These are phyloP conservation scores for Turritopsis rubra DNA, from an alignment of 30 jellyfish, hydroid and myxozoan species.

Conservation along the genomic window DNA sequence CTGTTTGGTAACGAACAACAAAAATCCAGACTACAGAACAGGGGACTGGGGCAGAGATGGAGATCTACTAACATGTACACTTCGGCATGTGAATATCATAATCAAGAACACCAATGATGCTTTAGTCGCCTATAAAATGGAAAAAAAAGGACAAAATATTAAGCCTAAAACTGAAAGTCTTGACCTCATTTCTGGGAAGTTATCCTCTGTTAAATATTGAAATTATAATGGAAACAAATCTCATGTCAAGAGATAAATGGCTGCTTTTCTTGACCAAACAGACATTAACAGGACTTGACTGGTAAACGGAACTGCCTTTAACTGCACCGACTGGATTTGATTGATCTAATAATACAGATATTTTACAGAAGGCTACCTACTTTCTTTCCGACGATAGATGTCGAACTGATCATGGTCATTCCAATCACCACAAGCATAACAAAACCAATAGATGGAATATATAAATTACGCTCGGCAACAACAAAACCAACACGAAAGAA, in stretches of 20 bases:
- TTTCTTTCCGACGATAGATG: neutral
- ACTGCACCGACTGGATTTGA: too few relatives aligned
- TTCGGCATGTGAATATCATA: conserved; percentile 15
- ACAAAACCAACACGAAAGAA: conserved; percentile 96
- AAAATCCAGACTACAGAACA: too few relatives aligned
- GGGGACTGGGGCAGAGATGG: too few relatives aligned
- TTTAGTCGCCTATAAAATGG: conserved; percentile 15
- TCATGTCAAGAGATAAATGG: too few relatives aligned
- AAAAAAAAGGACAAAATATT: neutral
- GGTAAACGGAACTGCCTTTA: too few relatives aligned
- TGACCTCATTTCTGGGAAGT: neutral
- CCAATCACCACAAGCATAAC: conserved; percentile 48
- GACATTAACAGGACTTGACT: too few relatives aligned
- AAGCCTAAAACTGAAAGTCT: neutral
- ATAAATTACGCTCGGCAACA: conserved; percentile 80
- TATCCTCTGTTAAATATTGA: too few relatives aligned
- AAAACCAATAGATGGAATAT: conserved; percentile 79
- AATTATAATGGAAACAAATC: too few relatives aligned
- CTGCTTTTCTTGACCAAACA: too few relatives aligned
- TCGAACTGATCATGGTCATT: neutral
- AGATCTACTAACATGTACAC: conserved; percentile 31
- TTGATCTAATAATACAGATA: too few relatives aligned
- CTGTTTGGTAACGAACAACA: too few relatives aligned
- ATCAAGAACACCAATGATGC: conserved; percentile 14
- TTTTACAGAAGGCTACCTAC: neutral